phyloP scores from a whole-genome alignment of 2,113 vertebrate genomes.

The Salvelinus alpinus region DNA sequence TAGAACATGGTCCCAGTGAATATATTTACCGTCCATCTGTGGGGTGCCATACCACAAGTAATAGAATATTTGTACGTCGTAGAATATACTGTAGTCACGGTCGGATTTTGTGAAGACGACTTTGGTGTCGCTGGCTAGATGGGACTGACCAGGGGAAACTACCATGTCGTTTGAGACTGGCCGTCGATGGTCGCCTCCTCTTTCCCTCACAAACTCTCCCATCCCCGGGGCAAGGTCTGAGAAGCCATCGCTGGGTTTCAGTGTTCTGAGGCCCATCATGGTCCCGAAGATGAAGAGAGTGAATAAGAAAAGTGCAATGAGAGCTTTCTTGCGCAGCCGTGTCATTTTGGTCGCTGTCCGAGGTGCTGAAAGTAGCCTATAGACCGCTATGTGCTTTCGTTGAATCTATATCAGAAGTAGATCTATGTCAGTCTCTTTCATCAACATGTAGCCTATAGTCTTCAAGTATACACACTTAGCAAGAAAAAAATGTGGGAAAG shows the following conservation, averaged over 20 bases:
- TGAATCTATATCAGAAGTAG: not conserved
- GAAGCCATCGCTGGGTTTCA: slow-evolving; percentile 84
- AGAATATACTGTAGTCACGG: slow-evolving; percentile 76
- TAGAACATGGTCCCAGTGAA: slow-evolving; percentile 88
- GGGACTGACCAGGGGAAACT: slow-evolving; percentile 60
- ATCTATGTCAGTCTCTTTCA: not conserved
- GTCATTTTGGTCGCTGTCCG: slow-evolving; percentile 75
- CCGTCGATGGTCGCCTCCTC: slow-evolving; percentile 57
- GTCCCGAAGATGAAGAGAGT: slow-evolving; percentile 88
- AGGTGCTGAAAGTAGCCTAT: slow-evolving; percentile 44
- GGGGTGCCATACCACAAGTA: slow-evolving; percentile 88
- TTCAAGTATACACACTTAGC: not conserved
- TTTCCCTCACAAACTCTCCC: slow-evolving; percentile 63
- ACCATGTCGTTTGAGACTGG: slow-evolving; percentile 50
- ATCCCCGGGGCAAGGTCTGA: slow-evolving; percentile 81
- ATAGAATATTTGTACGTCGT: slow-evolving; percentile 88
- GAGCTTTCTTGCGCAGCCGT: slow-evolving; percentile 82
- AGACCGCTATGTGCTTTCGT: slow-evolving; percentile 1
- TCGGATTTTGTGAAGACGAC: slow-evolving; percentile 73
- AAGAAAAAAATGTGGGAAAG: not conserved
- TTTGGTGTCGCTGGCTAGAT: slow-evolving; percentile 70
- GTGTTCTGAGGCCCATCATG: slow-evolving; percentile 87
- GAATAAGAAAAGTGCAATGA: slow-evolving; percentile 84
- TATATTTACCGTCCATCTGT: slow-evolving; percentile 75
- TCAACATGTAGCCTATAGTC: not conserved